Evolutionary conservation across 2,113 vertebrate genomes (phyloP).

Genomic region (Abramis brama): DNA sequence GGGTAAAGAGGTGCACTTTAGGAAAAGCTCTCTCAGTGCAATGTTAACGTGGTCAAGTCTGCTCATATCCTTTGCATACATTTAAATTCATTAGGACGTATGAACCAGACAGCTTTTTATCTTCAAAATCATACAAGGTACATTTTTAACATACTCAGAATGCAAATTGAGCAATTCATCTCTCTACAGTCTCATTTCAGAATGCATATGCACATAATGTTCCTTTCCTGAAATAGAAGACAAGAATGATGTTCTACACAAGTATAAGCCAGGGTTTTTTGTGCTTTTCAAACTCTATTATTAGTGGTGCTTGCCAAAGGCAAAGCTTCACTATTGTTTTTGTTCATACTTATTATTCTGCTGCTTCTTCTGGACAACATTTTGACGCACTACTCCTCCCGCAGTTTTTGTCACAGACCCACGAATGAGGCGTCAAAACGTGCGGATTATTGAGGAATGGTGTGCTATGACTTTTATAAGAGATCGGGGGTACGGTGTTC

Average conservation of each 20-base stretch:
- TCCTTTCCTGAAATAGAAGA: conserved; percentile 35
- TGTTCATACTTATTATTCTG: no score
- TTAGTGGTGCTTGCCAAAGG: no score
- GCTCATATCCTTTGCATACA: conserved; percentile 69
- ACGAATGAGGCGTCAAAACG: no score
- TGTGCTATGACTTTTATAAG: no score
- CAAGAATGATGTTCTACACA: neutral
- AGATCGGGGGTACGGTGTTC: no score
- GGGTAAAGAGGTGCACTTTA: conserved; percentile 56
- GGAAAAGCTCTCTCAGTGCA: conserved; percentile 37
- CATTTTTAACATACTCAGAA: conserved; percentile 58
- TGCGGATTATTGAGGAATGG: no score
- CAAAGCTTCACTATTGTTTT: no score
- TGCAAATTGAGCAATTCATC: conserved; percentile 64
- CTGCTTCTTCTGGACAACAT: no score
- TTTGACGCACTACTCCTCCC: no score
- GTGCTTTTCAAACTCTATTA: no score
- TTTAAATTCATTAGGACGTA: conserved; percentile 73
- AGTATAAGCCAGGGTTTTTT: no score
- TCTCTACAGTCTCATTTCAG: neutral
- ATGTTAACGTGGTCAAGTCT: conserved; percentile 56
- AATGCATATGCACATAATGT: conserved; percentile 9
- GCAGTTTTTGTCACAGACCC: no score
- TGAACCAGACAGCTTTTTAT: conserved; percentile 69
- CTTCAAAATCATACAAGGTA: conserved; percentile 69